A percentile compares a stretch with the other conserved stretches of the same genome.
These are phyloP conservation scores for Apaloderma vittatum DNA, from an alignment of 2,113 vertebrate genomes.

Conservation along the genomic window DNA sequence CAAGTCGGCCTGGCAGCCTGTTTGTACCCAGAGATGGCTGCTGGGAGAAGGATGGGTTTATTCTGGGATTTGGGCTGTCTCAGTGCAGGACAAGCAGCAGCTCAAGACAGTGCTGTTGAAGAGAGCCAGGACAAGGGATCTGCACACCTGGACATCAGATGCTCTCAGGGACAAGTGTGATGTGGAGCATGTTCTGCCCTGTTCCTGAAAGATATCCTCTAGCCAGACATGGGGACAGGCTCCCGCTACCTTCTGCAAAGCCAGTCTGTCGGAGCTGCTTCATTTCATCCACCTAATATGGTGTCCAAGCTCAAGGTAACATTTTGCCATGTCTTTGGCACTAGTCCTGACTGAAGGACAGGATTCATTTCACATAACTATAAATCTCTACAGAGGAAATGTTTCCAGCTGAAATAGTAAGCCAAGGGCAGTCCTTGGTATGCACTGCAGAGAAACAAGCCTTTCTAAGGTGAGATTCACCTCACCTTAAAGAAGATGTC, in stretches of 20 bases:
- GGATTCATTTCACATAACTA: not conserved
- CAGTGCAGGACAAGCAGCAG: not conserved
- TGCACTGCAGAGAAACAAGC: not conserved
- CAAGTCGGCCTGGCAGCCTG: not conserved
- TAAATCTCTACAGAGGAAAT: not conserved
- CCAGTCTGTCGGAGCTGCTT: fast-evolving
- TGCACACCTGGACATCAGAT: not conserved
- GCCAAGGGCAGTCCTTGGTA: not conserved
- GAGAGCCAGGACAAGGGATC: not conserved
- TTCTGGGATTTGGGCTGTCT: not conserved
- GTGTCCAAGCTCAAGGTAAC: not conserved
- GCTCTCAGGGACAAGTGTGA: not conserved
- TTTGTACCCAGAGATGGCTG: not conserved
- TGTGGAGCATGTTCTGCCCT: not conserved
- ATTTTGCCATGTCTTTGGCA: not conserved
- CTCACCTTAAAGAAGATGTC: not conserved
- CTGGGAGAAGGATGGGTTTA: not conserved
- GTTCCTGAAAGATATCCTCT: not conserved
- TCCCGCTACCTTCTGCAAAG: not conserved
- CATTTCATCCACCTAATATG: not conserved
- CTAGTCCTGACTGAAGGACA: not conserved
- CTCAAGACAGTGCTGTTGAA: not conserved
- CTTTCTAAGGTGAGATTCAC: not conserved
- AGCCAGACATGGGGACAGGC: not conserved
- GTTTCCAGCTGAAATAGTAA: not conserved